Conservation (phyloP, 2,797 vertebrate species). For the Schizopygopsis malacanthus region DNA sequence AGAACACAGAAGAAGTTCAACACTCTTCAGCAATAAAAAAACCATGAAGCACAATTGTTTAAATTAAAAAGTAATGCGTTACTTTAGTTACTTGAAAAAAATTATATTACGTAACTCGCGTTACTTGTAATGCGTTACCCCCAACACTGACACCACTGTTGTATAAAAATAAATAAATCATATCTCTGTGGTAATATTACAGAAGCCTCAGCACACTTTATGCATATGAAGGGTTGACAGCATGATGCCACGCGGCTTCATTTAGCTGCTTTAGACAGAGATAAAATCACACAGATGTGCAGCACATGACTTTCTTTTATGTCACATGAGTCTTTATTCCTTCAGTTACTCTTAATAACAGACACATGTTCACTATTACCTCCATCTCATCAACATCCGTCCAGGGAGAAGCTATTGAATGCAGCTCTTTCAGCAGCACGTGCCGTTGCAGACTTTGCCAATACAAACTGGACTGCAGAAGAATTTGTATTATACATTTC, state of each 20-base stretch:
- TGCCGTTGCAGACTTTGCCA: background rate
- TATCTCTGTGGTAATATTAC: too few relatives aligned
- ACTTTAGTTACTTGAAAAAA: too few relatives aligned
- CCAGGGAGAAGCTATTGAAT: background rate
- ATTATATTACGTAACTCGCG: too few relatives aligned
- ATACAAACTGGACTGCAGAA: background rate
- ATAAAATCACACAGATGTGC: constrained; percentile 34
- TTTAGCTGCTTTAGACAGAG: background rate
- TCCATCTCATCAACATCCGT: constrained; percentile 20
- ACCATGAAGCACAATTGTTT: too few relatives aligned
- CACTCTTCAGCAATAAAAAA: too few relatives aligned
- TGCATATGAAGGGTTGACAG: background rate
- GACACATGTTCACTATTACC: constrained; percentile 46
- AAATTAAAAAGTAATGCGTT: too few relatives aligned
- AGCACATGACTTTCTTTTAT: constrained; percentile 25
- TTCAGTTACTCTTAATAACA: constrained; percentile 34
- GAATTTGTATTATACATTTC: background rate
- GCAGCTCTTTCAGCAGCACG: background rate
- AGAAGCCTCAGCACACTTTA: background rate
- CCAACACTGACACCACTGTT: too few relatives aligned
- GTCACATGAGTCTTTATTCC: constrained; percentile 49
- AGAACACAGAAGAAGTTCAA: too few relatives aligned
- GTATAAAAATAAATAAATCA: too few relatives aligned
- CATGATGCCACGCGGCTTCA: background rate
- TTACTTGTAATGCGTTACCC: too few relatives aligned